Evolutionary conservation across 2,797 vertebrate species (phyloP).

Genomic region (Phalloptychus januarius): DNA sequence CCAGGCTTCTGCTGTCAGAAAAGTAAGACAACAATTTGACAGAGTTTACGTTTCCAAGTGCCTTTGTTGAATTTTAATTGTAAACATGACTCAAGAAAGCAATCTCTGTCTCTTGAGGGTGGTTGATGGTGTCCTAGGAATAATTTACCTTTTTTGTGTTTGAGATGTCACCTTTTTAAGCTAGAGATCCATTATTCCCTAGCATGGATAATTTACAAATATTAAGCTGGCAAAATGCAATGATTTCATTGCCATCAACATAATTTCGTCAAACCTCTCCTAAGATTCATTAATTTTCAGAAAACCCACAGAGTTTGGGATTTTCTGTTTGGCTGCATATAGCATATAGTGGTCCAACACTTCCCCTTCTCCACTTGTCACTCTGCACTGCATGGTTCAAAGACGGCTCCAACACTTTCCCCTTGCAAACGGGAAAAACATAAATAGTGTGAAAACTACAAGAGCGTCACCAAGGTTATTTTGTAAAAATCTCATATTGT

Average conservation of each 20-base stretch:
- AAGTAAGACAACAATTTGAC: constrained; percentile 2
- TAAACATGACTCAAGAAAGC: neutral
- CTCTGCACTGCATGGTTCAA: neutral
- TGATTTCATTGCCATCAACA: neutral
- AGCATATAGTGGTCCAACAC: neutral
- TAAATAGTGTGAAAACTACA: neutral
- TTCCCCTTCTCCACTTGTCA: neutral
- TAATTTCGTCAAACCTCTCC: neutral
- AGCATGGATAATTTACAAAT: neutral
- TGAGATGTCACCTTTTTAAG: constrained; percentile 3
- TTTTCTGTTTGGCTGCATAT: neutral
- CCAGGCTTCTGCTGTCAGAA: constrained; percentile 3
- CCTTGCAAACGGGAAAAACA: neutral
- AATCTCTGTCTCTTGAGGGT: neutral
- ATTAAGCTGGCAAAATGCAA: neutral
- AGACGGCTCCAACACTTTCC: neutral
- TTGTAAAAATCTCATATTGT: neutral
- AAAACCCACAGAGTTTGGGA: neutral
- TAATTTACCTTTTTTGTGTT: neutral
- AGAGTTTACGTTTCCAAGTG: neutral
- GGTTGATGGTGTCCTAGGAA: constrained; percentile 5
- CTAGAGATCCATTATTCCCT: neutral
- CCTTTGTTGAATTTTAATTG: neutral
- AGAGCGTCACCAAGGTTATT: neutral
- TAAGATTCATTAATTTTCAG: neutral